Base-by-base conservation (phyloP, 1,140 invertebrate species). In the Metopolophium dirhodum region DNA sequence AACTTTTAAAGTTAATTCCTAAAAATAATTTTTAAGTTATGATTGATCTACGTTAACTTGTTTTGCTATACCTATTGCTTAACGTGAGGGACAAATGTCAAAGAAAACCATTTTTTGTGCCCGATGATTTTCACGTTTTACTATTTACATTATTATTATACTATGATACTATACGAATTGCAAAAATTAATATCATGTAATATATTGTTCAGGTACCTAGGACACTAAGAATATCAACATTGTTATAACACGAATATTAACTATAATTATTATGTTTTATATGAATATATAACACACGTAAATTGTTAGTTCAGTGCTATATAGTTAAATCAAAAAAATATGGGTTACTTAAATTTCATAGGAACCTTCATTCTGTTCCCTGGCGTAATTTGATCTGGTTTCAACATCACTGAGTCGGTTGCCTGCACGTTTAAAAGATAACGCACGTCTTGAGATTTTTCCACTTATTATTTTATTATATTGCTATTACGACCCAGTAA, bases 381-480 rank as follows among this genome's bases (percentile, higher is more conserved):
- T 18, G 11, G n/a, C n/a, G 68, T 91, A 91, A 91, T 83, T 49
- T 91, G 77, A 91, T 91, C 90, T 51, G 90, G 47, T 91, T 91
- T 91, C 30, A 49, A 91, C 45, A 83, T 83, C n/a, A 51, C 45
- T 51, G n/a, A 83, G 51, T 91, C 41, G 26, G 51, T 91, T 91
- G 68, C 35, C 90, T 91, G 61, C 41, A 35, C 41, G 61, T 91
- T 91, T 91, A 82, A 49, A 51, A 83, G 90, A 91, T 91, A 91
- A 91, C 45, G 90, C 90, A 91, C 77, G 61, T 91, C 45, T 91
- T 30, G 20, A 91, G 68, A 91, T 91, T 83, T 91, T 91, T 91
- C 77, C n/a, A 91, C 41, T 77, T 68, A 68, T 91, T 87, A 87
- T 87, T 89, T 89, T 82, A 91, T 37, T 91, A 83, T 91, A 83